Evolutionary conservation across 2,888 invertebrate genomes (phyloP).

Genomic region (Caenorhabditis sinica): DNA sequence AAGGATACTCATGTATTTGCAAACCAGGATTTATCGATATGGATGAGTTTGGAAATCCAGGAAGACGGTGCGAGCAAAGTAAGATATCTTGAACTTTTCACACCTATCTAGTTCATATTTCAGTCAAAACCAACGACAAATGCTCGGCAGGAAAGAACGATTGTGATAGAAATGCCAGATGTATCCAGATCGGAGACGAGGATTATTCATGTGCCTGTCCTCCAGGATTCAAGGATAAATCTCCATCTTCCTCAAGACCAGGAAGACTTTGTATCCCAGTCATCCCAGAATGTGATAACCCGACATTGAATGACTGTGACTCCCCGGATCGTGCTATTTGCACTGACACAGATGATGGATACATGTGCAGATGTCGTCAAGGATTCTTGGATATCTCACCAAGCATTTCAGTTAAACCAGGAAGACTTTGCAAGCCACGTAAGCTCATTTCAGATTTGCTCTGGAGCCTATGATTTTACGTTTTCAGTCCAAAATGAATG

Average conservation of each 20-base stretch:
- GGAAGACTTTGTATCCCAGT: conserved; percentile 78
- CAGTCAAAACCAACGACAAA: conserved; percentile 78
- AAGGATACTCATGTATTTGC: conserved; percentile 79
- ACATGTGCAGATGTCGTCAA: conserved; percentile 78
- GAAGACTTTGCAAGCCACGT: conserved; percentile 82
- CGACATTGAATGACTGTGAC: conserved; percentile 81
- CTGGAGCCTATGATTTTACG: neutral
- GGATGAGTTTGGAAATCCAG: conserved; percentile 83
- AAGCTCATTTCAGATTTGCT: conserved; percentile 16
- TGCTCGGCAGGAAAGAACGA: conserved; percentile 81
- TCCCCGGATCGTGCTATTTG: conserved; percentile 81
- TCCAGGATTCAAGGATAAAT: conserved; percentile 77
- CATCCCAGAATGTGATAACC: conserved; percentile 81
- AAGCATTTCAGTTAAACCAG: conserved; percentile 78
- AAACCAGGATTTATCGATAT: conserved; percentile 82
- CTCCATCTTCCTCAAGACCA: conserved; percentile 71
- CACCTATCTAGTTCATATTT: neutral
- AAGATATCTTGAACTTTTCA: conserved; percentile 1
- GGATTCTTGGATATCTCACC: conserved; percentile 83
- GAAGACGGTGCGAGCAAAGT: conserved; percentile 80
- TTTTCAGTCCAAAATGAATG: conserved; percentile 82
- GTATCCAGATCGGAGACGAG: conserved; percentile 80
- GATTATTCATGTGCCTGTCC: conserved; percentile 82
- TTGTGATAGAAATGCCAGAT: conserved; percentile 82
- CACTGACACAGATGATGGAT: conserved; percentile 82